These are phyloP conservation scores for Malaclemys terrapin DNA, from an alignment of 2,113 vertebrate species.

Conservation along the genomic window DNA sequence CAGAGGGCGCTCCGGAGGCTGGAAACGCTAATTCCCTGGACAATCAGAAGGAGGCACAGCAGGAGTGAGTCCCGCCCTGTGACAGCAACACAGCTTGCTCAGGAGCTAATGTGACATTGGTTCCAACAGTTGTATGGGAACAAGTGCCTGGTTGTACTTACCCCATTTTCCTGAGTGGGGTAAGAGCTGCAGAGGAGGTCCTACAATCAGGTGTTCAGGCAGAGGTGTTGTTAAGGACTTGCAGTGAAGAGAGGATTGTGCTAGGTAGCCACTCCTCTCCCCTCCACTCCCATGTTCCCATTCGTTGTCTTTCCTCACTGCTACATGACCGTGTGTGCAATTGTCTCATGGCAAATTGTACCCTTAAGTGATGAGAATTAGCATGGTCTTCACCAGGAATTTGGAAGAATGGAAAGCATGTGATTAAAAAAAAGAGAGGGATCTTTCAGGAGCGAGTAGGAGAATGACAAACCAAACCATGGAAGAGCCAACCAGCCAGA, in stretches of 20 bases:
- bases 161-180: too few relatives aligned
- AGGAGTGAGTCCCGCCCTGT: too few relatives aligned
- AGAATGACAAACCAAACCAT: not conserved
- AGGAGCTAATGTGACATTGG: not conserved
- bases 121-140: not conserved
- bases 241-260: not conserved
- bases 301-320: not conserved
- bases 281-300: not conserved
- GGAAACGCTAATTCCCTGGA: too few relatives aligned
- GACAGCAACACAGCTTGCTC: not conserved
- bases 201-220: not conserved
- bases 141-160: not conserved
- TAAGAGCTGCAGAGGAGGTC: not conserved
- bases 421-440: too few relatives aligned
- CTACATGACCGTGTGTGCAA: not conserved
- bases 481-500: not conserved
- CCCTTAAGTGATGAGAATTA: not conserved
- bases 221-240: not conserved
- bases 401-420: not conserved
- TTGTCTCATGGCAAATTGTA: not conserved
- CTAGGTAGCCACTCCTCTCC: not conserved
- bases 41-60: too few relatives aligned
- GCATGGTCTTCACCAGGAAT: not conserved
- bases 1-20: too few relatives aligned
- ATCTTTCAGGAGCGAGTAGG: not conserved